A percentile compares a stretch with the other conserved stretches of the same genome.
Evolutionary conservation across 2,797 vertebrate species (phyloP).

Genomic region (Apogon talboti): DNA sequence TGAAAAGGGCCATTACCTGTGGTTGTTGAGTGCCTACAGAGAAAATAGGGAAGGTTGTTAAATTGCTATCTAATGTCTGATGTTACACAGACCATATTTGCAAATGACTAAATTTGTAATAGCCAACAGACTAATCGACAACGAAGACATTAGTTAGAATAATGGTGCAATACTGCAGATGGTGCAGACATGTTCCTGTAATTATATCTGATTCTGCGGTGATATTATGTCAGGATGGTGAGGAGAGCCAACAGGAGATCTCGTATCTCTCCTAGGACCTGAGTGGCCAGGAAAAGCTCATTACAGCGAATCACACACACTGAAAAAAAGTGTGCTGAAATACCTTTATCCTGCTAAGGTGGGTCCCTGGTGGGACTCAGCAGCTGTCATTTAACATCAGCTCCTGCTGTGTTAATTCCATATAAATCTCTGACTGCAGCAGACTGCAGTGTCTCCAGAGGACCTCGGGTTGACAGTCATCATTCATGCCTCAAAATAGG

Average conservation of each 20-base stretch:
- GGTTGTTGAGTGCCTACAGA: slow-evolving; percentile 25
- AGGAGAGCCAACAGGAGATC: slow-evolving; percentile 51
- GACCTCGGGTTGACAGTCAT: slow-evolving; percentile 59
- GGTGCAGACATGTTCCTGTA: slow-evolving; percentile 56
- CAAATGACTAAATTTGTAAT: slow-evolving; percentile 25
- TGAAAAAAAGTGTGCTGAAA: slow-evolving; percentile 49
- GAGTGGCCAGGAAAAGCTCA: slow-evolving; percentile 67
- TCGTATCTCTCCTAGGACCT: slow-evolving; percentile 59
- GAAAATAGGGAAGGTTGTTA: slow-evolving; percentile 7
- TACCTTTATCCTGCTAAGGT: slow-evolving; percentile 68
- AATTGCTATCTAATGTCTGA: slow-evolving; percentile 7
- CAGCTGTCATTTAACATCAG: slow-evolving; percentile 78
- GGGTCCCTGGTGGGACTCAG: slow-evolving; percentile 66
- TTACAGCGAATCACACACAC: slow-evolving; percentile 64
- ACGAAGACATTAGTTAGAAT: slow-evolving; percentile 36
- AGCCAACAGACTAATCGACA: slow-evolving; percentile 39
- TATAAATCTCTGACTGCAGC: slow-evolving; percentile 66
- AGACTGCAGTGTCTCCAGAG: slow-evolving; percentile 55
- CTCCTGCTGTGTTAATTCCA: slow-evolving; percentile 73
- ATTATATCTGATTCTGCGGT: slow-evolving; percentile 70
- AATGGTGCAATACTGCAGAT: slow-evolving; percentile 41
- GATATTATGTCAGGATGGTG: slow-evolving; percentile 61
- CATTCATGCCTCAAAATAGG: slow-evolving; percentile 63
- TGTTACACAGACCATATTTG: slow-evolving; percentile 29
- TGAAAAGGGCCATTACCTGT: slow-evolving; percentile 52